Conservation (phyloP, 2,888 invertebrate genomes). For the Cephus runcator region DNA sequence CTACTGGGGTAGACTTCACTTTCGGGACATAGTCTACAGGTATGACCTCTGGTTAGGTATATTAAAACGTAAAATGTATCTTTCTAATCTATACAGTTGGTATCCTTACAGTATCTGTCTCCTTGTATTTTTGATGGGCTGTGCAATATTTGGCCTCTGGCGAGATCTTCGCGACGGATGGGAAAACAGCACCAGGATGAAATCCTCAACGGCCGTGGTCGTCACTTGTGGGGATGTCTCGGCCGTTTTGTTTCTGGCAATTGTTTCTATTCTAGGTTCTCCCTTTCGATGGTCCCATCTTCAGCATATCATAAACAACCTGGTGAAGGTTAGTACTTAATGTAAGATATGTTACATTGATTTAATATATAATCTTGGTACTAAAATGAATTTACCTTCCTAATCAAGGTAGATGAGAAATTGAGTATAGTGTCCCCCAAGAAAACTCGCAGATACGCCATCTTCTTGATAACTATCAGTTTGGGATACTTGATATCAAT, state of each 20-base stretch:
- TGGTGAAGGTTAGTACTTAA: constrained; percentile 64
- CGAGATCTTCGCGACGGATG: constrained; percentile 70
- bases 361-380: neutral
- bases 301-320: constrained; percentile 67
- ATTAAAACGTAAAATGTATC: neutral
- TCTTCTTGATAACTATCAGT: constrained; percentile 35
- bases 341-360: neutral
- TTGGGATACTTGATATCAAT: constrained; percentile 39
- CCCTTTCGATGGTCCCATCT: constrained; percentile 68
- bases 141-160: constrained; percentile 66
- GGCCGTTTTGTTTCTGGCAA: constrained; percentile 68
- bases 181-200: constrained; percentile 69
- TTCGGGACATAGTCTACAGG: constrained; percentile 50
- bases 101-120: constrained; percentile 34
- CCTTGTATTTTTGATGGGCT: constrained; percentile 34
- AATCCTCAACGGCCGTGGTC: constrained; percentile 69
- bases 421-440: constrained; percentile 42
- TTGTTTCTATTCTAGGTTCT: constrained; percentile 68
- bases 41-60: constrained; percentile 25
- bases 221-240: constrained; percentile 71
- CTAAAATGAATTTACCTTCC: neutral
- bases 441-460: constrained; percentile 45
- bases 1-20: constrained; percentile 40
- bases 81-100: neutral
- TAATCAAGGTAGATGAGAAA: constrained; percentile 49